These are phyloP conservation scores for Steinernema hermaphroditum DNA, from an alignment of 2,888 invertebrate species.

Conservation along the genomic window DNA sequence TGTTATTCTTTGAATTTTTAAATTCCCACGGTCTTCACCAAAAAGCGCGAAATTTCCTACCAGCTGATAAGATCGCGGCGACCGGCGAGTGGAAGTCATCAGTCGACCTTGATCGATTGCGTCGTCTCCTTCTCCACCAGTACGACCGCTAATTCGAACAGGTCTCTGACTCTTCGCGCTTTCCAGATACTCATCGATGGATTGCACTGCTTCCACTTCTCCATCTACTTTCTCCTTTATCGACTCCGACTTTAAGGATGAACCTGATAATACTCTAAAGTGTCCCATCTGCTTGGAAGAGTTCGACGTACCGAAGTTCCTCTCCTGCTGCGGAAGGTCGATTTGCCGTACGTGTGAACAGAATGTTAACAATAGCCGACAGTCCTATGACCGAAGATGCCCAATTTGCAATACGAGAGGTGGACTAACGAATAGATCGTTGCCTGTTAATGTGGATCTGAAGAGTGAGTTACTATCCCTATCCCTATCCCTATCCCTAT, in stretches of 20 bases:
- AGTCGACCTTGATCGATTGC: too few relatives aligned
- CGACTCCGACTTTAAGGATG: neutral
- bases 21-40: too few relatives aligned
- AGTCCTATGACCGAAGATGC: neutral
- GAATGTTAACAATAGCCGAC: neutral
- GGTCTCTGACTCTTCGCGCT: too few relatives aligned
- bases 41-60: too few relatives aligned
- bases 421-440: neutral
- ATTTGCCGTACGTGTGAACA: neutral
- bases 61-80: too few relatives aligned
- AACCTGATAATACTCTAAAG: neutral
- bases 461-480: neutral
- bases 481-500: too few relatives aligned
- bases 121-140: too few relatives aligned
- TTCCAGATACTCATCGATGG: too few relatives aligned
- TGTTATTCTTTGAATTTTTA: too few relatives aligned
- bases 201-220: too few relatives aligned
- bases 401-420: neutral
- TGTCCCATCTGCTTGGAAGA: conserved; percentile 20
- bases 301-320: conserved; percentile 2
- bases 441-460: neutral
- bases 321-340: conserved; percentile 6
- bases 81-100: too few relatives aligned
- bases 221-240: neutral
- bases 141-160: too few relatives aligned